phyloP scores from a whole-genome alignment of 2,888 invertebrate species.

The Cephus nigrinus region DNA sequence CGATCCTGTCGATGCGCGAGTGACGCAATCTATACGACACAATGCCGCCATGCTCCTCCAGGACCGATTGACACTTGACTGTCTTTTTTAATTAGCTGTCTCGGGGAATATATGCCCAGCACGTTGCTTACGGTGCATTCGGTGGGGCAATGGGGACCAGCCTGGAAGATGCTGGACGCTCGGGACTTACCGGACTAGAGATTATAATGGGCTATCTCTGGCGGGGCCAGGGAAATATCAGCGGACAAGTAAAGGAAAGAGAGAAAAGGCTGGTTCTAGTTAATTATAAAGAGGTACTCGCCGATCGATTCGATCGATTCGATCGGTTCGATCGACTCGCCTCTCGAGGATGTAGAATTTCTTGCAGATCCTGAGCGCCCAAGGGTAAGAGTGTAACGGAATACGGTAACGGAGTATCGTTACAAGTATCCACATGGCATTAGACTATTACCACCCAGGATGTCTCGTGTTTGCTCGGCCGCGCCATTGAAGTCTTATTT shows the following conservation, averaged over 20 bases:
- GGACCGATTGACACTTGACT: conserved; percentile 27
- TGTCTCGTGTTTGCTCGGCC: conserved; percentile 43
- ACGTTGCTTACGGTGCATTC: no score
- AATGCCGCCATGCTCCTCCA: conserved; percentile 49
- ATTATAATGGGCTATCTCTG: no score
- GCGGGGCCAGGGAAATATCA: neutral
- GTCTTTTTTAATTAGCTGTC: conserved; percentile 43
- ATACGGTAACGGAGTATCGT: conserved; percentile 31
- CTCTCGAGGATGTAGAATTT: conserved; percentile 10
- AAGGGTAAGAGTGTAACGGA: conserved; percentile 7
- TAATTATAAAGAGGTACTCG: no score
- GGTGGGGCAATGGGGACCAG: no score
- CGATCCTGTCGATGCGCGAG: conserved; percentile 25
- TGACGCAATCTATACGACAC: conserved; percentile 30
- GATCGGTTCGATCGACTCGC: no score
- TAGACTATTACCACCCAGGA: conserved; percentile 56
- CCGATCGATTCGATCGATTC: no score
- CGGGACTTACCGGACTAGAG: no score
- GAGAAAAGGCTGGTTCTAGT: no score
- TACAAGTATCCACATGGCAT: conserved; percentile 41
- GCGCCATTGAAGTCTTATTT: conserved; percentile 57
- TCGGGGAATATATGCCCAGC: neutral
- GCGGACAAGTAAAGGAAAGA: neutral
- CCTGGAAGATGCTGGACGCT: no score
- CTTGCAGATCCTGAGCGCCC: conserved; percentile 15